phyloP scores from a whole-genome alignment of 2,113 vertebrate genomes.

The human region GRCh38 chr2:79452501-79453000 shows the following conservation, averaged over 20 bases:
- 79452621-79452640: slow-evolving; percentile 62
- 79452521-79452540: neutral
- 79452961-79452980: neutral
- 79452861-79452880: slow-evolving; percentile 74
- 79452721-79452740: slow-evolving; percentile 52
- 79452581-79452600: slow-evolving; percentile 48
- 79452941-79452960: slow-evolving; percentile 17
- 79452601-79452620: slow-evolving; percentile 5
- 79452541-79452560: neutral
- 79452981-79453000: slow-evolving; percentile 31
- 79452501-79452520: neutral
- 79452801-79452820: slow-evolving; percentile 78
- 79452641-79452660: slow-evolving; percentile 37
- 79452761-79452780: slow-evolving; percentile 42
- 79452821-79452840: slow-evolving; percentile 77
- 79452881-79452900: slow-evolving; percentile 75
- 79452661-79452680: slow-evolving; percentile 41
- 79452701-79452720: slow-evolving; percentile 44
- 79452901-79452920: slow-evolving; percentile 78
- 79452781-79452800: slow-evolving; percentile 65
- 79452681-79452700: slow-evolving; percentile 42
- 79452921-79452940: slow-evolving; percentile 63
- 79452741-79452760: slow-evolving; percentile 22
- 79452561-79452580: slow-evolving; percentile 53
- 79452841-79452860: slow-evolving; percentile 80